phyloP scores from a whole-genome alignment of 2,113 vertebrate species.

The Cephalopterus ornatus region DNA sequence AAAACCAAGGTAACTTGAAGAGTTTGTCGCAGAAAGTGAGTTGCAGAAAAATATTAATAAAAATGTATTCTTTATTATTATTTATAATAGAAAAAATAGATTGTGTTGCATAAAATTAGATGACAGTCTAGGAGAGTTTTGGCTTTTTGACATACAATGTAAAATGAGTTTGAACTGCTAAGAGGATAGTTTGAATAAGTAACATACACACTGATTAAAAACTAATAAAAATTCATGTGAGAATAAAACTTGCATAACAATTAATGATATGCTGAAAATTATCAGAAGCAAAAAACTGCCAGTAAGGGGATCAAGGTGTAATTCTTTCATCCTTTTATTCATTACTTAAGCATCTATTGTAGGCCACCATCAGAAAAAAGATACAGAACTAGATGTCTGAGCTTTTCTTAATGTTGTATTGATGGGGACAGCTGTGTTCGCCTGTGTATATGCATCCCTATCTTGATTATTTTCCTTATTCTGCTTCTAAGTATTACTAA shows the following conservation, averaged over 20 bases:
- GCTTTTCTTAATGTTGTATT: neutral
- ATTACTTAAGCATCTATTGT: neutral
- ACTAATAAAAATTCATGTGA: neutral
- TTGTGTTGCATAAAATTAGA: neutral
- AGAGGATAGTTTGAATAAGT: neutral
- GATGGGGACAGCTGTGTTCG: neutral
- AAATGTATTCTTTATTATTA: neutral
- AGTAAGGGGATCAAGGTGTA: neutral
- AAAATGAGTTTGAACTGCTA: neutral
- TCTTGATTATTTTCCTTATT: neutral
- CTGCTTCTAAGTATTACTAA: neutral
- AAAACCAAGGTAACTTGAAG: rapidly evolving
- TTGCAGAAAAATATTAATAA: neutral
- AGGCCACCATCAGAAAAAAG: neutral
- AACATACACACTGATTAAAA: neutral
- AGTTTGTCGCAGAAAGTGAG: neutral
- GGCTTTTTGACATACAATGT: rapidly evolving
- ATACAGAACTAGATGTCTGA: neutral
- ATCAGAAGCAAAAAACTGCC: neutral
- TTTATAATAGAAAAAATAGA: neutral
- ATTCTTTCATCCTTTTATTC: neutral
- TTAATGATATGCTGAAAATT: neutral
- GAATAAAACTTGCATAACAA: neutral
- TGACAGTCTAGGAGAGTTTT: neutral
- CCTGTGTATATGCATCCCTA: neutral